Conservation (phyloP, 2,113 vertebrate genomes). For the Meriones unguiculatus region DNA sequence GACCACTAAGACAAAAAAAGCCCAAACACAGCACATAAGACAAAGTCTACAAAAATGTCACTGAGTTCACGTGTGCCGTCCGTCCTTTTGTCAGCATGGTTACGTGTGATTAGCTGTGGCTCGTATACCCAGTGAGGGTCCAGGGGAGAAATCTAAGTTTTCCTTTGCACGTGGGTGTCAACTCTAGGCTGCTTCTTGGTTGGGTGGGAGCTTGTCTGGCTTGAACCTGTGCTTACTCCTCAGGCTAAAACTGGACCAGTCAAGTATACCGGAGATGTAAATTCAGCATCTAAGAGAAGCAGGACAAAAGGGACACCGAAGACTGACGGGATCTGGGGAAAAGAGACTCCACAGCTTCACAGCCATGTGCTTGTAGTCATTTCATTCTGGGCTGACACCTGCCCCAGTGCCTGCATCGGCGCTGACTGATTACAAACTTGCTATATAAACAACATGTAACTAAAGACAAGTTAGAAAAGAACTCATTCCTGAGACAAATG, state of each 20-base stretch:
- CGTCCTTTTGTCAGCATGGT: no score
- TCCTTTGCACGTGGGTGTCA: neutral
- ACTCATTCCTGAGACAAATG: constrained; percentile 7
- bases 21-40: neutral
- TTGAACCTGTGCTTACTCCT: neutral
- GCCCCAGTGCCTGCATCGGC: neutral
- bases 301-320: neutral
- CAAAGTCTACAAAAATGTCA: neutral
- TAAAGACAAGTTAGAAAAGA: neutral
- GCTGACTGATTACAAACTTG: neutral
- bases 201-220: neutral
- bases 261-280: constrained; percentile 3
- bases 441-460: neutral
- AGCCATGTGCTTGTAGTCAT: no score
- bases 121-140: neutral
- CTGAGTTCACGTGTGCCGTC: neutral
- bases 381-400: neutral
- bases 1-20: neutral
- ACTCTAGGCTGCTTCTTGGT: neutral
- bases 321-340: neutral
- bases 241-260: neutral
- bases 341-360: neutral
- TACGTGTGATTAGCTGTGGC: no score
- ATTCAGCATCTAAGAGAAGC: neutral
- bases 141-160: neutral